Evolutionary conservation across 92 coral and sea anemone species (phyloP).

Genomic region (Diadumene lineata): DNA sequence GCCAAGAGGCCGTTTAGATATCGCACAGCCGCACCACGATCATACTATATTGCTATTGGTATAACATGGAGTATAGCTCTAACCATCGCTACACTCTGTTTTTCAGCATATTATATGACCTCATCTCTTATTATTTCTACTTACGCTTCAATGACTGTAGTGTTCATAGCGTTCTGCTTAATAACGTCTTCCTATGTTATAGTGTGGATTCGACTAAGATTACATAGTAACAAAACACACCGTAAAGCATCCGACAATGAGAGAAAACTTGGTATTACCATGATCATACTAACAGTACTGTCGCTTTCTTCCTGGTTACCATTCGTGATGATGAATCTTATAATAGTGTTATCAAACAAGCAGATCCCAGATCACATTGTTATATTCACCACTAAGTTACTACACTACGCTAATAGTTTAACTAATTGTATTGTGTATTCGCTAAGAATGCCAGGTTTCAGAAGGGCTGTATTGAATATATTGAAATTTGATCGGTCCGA

Average conservation of each 20-base stretch:
- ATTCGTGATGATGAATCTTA: slow-evolving; percentile 33
- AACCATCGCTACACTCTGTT: slow-evolving; percentile 22
- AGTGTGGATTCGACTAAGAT: slow-evolving; percentile 24
- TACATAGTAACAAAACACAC: slow-evolving; percentile 24
- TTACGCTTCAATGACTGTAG: slow-evolving; percentile 34
- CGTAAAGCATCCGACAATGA: slow-evolving; percentile 40
- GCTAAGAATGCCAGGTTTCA: slow-evolving; percentile 38
- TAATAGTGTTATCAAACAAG: slow-evolving; percentile 21
- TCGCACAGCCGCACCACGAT: slow-evolving; percentile 29
- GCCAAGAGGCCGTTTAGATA: slow-evolving; percentile 33
- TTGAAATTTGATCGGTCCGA: slow-evolving; percentile 4
- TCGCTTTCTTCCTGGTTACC: slow-evolving; percentile 43
- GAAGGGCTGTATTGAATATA: slow-evolving; percentile 27
- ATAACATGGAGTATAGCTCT: slow-evolving; percentile 23
- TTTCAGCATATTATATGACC: slow-evolving; percentile 30
- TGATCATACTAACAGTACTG: slow-evolving; percentile 33
- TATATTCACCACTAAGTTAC: slow-evolving; percentile 26
- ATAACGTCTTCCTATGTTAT: slow-evolving; percentile 36
- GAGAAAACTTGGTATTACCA: slow-evolving; percentile 42
- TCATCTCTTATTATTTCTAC: slow-evolving; percentile 26
- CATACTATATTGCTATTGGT: slow-evolving; percentile 19
- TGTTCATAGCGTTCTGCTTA: slow-evolving; percentile 26
- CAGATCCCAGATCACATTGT: slow-evolving; percentile 10
- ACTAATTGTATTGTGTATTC: slow-evolving; percentile 35
- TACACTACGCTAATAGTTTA: slow-evolving; percentile 40